Evolutionary conservation across 1,140 invertebrate genomes (phyloP), one percentile per base, ranked within the genome.

Genomic region (Scaptomyza montana): DNA sequence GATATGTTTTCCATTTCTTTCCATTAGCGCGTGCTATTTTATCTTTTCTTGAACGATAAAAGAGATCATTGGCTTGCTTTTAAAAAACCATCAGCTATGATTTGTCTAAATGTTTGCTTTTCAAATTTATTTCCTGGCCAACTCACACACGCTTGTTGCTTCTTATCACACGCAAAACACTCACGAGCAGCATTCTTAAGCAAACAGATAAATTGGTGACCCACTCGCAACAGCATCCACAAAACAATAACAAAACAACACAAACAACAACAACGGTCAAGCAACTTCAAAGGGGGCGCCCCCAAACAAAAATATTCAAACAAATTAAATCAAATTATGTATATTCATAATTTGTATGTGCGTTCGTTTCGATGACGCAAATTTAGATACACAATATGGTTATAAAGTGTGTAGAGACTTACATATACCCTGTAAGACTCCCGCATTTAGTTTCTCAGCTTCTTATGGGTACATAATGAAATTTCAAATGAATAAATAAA

Each of bases 191-290:
- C 46, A 62, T 54, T 46, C 49, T 12, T 36, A n/a, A 47, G 65
- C 21, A 61, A 45, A 66, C 54, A 70, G 56, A 67, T 49, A 61
- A 68, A 50, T 62, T 36, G 13, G 16, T 59, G 68, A 72, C 55
- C 47, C 54, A 66, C 47, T 60, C 67, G 50, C 60, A 56, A 46
- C 39, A 51, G 39, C 39, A 9, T 49, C 33, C n/a, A 60, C 7
- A 60, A 70, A 16, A 70, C 33, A 47, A 50, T 41, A 50, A 16
- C 65, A 62, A 62, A 69, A 25, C 21, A 25, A 4, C 21, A 60
- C 7, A 70, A 16, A 70, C 33, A 47, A 50, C 47, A 50, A 16
- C 65, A 62, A 62, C 65, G 71, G 72, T 70, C 72, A 65, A 51
- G 16, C 36, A 66, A 74, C 51, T 74, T 69, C 60, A 68, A 77